Evolutionary conservation across 2,113 vertebrate species (phyloP).

Genomic region (Oxygymnocypris stewartii): DNA sequence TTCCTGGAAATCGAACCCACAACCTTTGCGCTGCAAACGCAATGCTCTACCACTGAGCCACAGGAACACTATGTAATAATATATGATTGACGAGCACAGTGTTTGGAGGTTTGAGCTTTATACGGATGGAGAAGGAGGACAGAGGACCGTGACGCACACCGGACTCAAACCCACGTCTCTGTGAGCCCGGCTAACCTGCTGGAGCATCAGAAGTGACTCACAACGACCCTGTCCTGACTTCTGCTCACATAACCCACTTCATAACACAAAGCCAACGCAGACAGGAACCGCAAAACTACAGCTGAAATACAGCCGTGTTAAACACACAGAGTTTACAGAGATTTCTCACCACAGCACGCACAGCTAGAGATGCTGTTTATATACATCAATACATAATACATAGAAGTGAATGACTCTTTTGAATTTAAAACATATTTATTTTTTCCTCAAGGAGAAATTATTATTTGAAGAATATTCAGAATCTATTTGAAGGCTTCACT

Average conservation of each 20-base stretch:
- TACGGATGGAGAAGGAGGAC: not conserved
- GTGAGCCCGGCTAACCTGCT: not conserved
- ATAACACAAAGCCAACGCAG: not conserved
- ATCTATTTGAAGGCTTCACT: too few relatives aligned
- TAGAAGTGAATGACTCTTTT: not conserved
- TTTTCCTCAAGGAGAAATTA: too few relatives aligned
- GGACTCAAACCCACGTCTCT: conserved; percentile 3
- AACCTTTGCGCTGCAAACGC: too few relatives aligned
- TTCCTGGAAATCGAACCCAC: too few relatives aligned
- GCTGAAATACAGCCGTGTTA: not conserved
- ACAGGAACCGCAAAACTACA: not conserved
- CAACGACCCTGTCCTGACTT: not conserved
- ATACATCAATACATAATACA: not conserved
- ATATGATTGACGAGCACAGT: too few relatives aligned
- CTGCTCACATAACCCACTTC: not conserved
- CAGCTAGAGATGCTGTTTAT: not conserved
- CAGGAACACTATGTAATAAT: too few relatives aligned
- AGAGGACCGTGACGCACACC: not conserved
- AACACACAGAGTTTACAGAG: not conserved
- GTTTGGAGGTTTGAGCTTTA: not conserved
- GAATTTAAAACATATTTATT: too few relatives aligned
- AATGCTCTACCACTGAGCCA: too few relatives aligned
- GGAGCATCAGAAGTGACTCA: not conserved
- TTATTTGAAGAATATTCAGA: too few relatives aligned
- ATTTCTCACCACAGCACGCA: not conserved